phyloP scores from a whole-genome alignment of 35 echinoderm and acorn worm genomes.

The Amphiura filiformis region DNA sequence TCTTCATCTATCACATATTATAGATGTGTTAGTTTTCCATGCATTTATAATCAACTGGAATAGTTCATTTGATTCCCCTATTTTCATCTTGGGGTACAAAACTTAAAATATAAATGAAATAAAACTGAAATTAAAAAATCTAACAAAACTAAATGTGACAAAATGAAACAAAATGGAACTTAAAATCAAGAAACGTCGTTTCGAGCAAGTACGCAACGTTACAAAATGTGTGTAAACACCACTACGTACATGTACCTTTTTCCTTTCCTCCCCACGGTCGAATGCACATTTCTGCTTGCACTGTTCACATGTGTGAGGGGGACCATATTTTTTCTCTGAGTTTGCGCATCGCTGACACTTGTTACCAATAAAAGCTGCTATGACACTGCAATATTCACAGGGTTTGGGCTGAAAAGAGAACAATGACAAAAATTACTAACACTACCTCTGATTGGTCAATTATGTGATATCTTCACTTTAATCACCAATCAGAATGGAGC shows the following conservation, averaged over 20 bases:
- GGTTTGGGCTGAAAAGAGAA: conserved; percentile 85
- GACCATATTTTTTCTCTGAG: conserved; percentile 98
- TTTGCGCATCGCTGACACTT: conserved; percentile 98
- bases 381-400: conserved; percentile 97
- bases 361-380: conserved; percentile 96
- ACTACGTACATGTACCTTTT: conserved; percentile 68
- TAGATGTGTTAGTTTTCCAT: too few relatives aligned
- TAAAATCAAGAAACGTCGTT: background rate
- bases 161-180: too few relatives aligned
- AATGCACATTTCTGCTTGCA: conserved; percentile 99
- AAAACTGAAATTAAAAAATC: too few relatives aligned
- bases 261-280: conserved; percentile 91
- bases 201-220: background rate
- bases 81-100: too few relatives aligned
- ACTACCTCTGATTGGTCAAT: too few relatives aligned
- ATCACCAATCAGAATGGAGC: too few relatives aligned
- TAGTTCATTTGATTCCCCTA: too few relatives aligned
- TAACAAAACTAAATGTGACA: too few relatives aligned
- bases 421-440: background rate
- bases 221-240: conserved; percentile 1
- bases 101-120: too few relatives aligned
- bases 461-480: too few relatives aligned
- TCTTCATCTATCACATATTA: too few relatives aligned
- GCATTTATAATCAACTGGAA: too few relatives aligned
- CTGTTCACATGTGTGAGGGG: conserved; percentile 95